Evolutionary conservation across 2,113 vertebrate genomes (phyloP), one percentile per base, ranked within the genome.

Genomic region (Anoplopoma fimbria): DNA sequence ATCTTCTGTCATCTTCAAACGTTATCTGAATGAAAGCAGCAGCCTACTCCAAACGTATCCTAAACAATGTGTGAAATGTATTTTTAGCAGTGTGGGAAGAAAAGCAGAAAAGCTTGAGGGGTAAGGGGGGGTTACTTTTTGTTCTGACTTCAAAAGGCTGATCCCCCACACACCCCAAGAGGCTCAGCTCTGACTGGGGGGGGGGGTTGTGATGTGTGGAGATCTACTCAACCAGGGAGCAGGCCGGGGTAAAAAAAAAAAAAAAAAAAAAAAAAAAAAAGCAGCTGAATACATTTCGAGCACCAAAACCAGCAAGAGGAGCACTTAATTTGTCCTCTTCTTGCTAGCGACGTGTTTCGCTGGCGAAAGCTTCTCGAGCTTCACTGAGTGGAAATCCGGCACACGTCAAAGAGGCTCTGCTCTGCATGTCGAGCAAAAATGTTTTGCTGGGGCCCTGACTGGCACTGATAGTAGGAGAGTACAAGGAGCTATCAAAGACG

Each of bases 141-240:
- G n/a, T n/a, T n/a, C n/a, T n/a, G n/a, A n/a, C n/a, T 85, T 85
- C 34, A 73, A 72, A 77, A 36, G 69, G 47, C 60, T 60, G 55
- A 69, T 77, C 75, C 57, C 72, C 73, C 53, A 74, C 57, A 75
- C 6, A 57, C 74, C 60, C 14, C 10, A 10, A 61, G 58, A 6
- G 62, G 34, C 34, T 38, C 1, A 2, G 62, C 34, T 64, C 57
- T 36, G 65, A 53, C 65, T 70, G 17, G 31, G 69, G 55, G 19
- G 45, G 17, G 9, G 38, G 38, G 9, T 8, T 9, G 53, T 25
- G 23, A 55, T n/a, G 23, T 75, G 73, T 65, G 78, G 38, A 53
- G n/a, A 42, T 55, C 27, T 27, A 4, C 40, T 75, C n/a, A 58
- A 36, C 61, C 29, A 68, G 42, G 23, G 42, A 68, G 51, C 29